phyloP scores from a whole-genome alignment of 2,797 vertebrate species.

The Pseudopleuronectes americanus region DNA sequence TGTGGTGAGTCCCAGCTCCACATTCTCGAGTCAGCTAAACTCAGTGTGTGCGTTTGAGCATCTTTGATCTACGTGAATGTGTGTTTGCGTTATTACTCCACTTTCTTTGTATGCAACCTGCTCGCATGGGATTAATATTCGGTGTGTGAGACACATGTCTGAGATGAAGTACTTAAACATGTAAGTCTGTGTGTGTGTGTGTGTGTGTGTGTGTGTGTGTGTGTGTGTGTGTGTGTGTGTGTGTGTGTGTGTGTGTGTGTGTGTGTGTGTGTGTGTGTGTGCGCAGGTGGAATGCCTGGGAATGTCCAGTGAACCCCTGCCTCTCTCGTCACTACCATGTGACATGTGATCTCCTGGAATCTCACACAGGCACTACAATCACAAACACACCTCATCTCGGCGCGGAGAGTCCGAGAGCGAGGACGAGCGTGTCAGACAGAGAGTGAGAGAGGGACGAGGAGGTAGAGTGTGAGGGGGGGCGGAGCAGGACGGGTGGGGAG shows the following conservation, averaged over 20 bases:
- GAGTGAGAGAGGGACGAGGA: constrained; percentile 13
- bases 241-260: not conserved
- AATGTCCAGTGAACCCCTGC: constrained; percentile 61
- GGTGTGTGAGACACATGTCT: not conserved
- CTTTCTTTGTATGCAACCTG: not conserved
- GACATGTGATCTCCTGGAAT: constrained; percentile 84
- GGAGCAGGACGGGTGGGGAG: constrained; percentile 5
- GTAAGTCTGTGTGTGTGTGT: not conserved
- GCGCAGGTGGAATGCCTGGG: constrained; percentile 67
- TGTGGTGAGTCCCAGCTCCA: not conserved
- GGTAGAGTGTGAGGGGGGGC: constrained; percentile 11
- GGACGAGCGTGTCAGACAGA: constrained; percentile 40
- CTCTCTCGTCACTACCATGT: constrained; percentile 73
- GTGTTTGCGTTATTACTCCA: not conserved
- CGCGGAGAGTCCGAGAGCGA: constrained; percentile 41
- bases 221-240: not conserved
- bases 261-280: constrained; percentile 3
- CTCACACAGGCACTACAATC: constrained; percentile 80
- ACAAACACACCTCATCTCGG: constrained; percentile 76
- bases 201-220: not conserved
- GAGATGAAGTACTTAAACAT: not conserved
- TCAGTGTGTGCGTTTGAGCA: not conserved
- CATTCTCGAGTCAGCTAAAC: not conserved
- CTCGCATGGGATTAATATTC: constrained; percentile 6
- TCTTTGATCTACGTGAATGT: not conserved